Conservation (phyloP, 2,113 vertebrate species). For the Hemichromis elongatus region DNA sequence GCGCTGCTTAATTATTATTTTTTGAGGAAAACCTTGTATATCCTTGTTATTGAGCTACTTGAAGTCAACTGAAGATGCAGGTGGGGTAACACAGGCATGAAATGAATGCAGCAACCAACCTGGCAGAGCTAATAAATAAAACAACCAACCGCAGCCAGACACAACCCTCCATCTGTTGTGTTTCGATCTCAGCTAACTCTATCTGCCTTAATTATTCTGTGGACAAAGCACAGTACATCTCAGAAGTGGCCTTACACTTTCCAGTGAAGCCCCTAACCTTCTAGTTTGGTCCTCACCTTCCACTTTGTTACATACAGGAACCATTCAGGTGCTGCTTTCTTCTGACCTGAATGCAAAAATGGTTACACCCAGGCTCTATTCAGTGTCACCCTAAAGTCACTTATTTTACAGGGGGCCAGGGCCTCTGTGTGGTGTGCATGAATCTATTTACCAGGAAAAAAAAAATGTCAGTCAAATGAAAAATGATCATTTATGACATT, state of each 20-base stretch:
- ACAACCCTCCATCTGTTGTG: constrained; percentile 35
- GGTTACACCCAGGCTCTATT: background rate
- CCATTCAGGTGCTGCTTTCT: background rate
- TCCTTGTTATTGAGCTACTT: background rate
- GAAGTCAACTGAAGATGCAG: constrained; percentile 40
- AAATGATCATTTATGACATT: background rate
- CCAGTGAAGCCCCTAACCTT: background rate
- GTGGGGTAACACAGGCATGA: constrained; percentile 58
- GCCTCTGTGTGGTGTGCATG: background rate
- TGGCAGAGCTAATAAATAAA: constrained; percentile 66
- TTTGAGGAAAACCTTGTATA: background rate
- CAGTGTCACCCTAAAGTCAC: background rate
- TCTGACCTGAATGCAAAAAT: background rate
- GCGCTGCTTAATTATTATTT: constrained; percentile 1
- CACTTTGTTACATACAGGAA: background rate
- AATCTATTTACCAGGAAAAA: background rate
- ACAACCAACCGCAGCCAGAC: constrained; percentile 38
- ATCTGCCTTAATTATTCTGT: constrained; percentile 15
- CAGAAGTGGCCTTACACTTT: constrained; percentile 5
- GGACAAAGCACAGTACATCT: constrained; percentile 2
- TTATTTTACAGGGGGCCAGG: background rate
- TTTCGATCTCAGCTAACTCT: constrained; percentile 10
- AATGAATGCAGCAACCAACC: constrained; percentile 55
- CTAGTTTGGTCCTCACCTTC: background rate
- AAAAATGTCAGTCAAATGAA: background rate